These are phyloP conservation scores for Leistus spinibarbis DNA, from an alignment of 2,888 invertebrate species.

Conservation along the genomic window DNA sequence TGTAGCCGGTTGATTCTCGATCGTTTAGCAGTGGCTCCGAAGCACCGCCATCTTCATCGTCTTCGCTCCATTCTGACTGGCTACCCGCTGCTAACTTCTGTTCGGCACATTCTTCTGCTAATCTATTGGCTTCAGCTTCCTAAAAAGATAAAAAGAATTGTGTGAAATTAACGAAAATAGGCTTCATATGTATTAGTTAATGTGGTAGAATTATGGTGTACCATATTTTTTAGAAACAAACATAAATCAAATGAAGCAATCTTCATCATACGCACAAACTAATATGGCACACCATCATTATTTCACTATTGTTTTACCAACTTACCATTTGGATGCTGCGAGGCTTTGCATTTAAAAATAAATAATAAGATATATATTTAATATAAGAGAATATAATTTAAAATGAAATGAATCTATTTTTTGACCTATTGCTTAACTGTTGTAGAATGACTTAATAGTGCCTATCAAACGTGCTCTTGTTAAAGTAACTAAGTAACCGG, in stretches of 20 bases:
- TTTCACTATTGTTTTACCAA: background rate
- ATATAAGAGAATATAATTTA: background rate
- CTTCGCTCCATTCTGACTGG: conserved; percentile 83
- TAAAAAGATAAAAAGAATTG: conserved; percentile 41
- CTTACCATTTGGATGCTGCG: background rate
- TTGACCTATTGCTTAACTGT: no score
- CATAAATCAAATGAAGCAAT: no score
- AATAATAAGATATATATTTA: background rate
- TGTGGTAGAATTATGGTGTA: background rate
- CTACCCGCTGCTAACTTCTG: conserved; percentile 66
- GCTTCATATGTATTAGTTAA: background rate
- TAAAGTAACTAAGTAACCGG: no score
- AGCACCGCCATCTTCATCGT: conserved; percentile 68
- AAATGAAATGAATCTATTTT: background rate
- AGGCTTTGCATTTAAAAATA: background rate
- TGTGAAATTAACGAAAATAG: background rate
- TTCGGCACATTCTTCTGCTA: conserved; percentile 56
- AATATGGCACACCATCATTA: background rate
- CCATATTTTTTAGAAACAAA: background rate
- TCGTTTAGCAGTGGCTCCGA: conserved; percentile 64
- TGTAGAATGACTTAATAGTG: no score
- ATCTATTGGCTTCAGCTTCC: conserved; percentile 60
- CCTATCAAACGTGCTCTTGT: no score
- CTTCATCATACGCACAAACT: no score
- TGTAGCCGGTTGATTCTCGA: conserved; percentile 77